A percentile compares a stretch with the other conserved stretches of the same genome.
Evolutionary conservation across 2,888 invertebrate genomes (phyloP).

Genomic region (Geotrupes spiniger): DNA sequence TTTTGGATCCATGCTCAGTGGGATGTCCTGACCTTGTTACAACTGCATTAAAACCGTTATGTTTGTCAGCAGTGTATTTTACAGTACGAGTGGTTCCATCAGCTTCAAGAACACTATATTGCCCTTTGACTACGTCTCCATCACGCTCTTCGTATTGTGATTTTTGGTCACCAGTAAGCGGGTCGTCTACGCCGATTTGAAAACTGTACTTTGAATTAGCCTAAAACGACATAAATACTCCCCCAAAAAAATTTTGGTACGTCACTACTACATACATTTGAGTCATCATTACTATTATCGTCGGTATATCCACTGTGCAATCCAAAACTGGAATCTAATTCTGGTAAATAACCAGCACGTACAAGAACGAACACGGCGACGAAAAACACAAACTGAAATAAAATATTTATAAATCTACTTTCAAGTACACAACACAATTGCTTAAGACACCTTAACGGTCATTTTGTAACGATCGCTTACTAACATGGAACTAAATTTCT

Average conservation of each 20-base stretch:
- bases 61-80: slow-evolving; percentile 43
- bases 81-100: slow-evolving; percentile 47
- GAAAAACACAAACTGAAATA: too few relatives aligned
- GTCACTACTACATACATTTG: too few relatives aligned
- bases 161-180: slow-evolving; percentile 46
- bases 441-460: too few relatives aligned
- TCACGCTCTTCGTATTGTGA: slow-evolving; percentile 44
- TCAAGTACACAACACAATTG: too few relatives aligned
- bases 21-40: slow-evolving; percentile 41
- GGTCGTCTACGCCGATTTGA: slow-evolving; percentile 46
- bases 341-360: too few relatives aligned
- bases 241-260: not conserved
- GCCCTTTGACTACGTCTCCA: slow-evolving; percentile 44
- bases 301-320: too few relatives aligned
- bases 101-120: slow-evolving; percentile 44
- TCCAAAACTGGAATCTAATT: too few relatives aligned
- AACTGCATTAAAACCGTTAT: slow-evolving; percentile 42
- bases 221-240: slow-evolving; percentile 9
- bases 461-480: too few relatives aligned
- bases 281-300: slow-evolving; percentile 18
- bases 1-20: too few relatives aligned
- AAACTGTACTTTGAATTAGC: slow-evolving; percentile 39
- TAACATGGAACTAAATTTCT: too few relatives aligned
- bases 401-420: too few relatives aligned
- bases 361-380: too few relatives aligned